Base-by-base conservation (phyloP, 2,797 vertebrate genomes). In the Pogonophryne albipinna region DNA sequence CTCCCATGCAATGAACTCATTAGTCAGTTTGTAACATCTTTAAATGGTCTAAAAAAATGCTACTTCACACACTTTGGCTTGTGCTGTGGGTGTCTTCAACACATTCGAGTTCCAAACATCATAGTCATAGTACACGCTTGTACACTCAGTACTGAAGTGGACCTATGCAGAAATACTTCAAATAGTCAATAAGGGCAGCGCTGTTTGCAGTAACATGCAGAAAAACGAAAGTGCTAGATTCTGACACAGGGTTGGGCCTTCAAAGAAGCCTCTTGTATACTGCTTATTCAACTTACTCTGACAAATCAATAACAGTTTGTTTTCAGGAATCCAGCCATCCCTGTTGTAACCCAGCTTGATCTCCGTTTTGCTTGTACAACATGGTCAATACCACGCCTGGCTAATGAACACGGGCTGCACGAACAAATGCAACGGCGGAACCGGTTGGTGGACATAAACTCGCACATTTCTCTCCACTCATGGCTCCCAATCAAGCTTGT, bases 281-380 rank as follows among this genome's bases (percentile, higher is more conserved):
- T 78, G 71, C 83, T 88, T 87, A 85, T 89, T 90, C 82, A 85
- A 85, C 75, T 82, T 84, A 80, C 83, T 83, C 72, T 78, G 68
- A 74, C 81, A 59, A 77, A 91, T 93, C 87, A 86, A 92, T 91
- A 89, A 45, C 90, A 79, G 90, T 90, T 92, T 90, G 91, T 89
- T 92, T 90, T 91, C 59, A 70, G 76, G 87, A 89, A 83, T 87
- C 79, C 72, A 66, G 23, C 66, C 64, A 12, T 85, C 75, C 80
- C 65, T 75, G 80, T 76, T 82, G 79, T 80, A 84, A 83, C 86
- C 74, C 80, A 70, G 84, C 74, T 85, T 90, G 90, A 87, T 91
- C 86, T 87, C 56, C 49, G 53, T 81, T 89, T 89, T 86, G 81
- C 86, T 79, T 38, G 74, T 73, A 89, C 85, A 85, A 77, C 79